These are phyloP conservation scores for Dendrocincla fuliginosa DNA, from an alignment of 2,797 vertebrate species.

Conservation along the genomic window DNA sequence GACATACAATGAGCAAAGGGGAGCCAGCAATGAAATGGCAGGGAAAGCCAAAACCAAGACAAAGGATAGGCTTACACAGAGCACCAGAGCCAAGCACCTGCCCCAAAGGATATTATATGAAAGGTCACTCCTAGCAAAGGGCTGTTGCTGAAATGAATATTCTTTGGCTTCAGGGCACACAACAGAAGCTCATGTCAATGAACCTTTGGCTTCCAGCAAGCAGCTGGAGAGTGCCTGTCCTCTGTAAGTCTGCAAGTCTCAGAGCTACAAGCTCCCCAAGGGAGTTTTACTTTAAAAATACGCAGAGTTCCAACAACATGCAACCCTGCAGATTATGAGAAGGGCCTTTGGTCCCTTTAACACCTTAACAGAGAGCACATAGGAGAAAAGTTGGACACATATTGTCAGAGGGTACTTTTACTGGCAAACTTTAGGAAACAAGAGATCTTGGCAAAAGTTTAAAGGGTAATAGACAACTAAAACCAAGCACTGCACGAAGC, in stretches of 20 bases:
- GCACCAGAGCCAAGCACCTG: neutral
- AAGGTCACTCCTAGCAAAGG: neutral
- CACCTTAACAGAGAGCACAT: neutral
- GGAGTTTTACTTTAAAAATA: neutral
- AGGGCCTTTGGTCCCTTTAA: neutral
- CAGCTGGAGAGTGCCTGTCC: neutral
- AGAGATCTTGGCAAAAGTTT: neutral
- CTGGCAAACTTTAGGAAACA: neutral
- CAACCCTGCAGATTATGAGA: neutral
- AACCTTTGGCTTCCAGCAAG: neutral
- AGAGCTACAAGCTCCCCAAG: neutral
- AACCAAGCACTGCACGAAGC: neutral
- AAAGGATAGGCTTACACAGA: neutral
- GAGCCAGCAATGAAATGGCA: neutral
- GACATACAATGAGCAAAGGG: neutral
- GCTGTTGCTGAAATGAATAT: neutral
- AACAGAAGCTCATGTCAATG: neutral
- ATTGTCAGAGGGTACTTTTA: neutral
- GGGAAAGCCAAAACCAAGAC: slow-evolving; percentile 8
- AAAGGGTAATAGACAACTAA: neutral
- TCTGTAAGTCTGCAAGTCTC: neutral
- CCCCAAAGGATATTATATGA: neutral
- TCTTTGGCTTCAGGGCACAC: neutral
- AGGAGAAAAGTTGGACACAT: neutral
- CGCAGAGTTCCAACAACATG: neutral